Evolutionary conservation across 2,797 vertebrate genomes (phyloP), one percentile per base, ranked within the genome.

Genomic region (Anguilla obscura): DNA sequence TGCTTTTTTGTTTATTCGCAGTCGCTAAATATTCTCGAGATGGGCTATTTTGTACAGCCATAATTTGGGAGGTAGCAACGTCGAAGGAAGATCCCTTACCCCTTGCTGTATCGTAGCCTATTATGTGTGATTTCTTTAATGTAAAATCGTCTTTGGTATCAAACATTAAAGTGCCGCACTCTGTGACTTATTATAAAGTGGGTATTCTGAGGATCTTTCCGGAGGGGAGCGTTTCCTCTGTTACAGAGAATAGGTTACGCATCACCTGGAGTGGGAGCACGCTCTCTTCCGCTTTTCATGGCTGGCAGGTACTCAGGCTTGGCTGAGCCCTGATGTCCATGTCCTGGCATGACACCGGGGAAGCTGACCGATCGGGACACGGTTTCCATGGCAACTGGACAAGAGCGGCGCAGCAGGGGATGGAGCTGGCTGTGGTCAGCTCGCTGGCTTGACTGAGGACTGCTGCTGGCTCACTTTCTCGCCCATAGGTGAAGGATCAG

Each of bases 321-420:
- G 87, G 69, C 74, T 86, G 18, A 54, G 83, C 52, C 60, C 84
- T 60, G 84, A 87, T 85, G 90, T 85, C 86, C 89, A 71, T 87
- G 88, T 91, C 89, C 88, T 85, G 63, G 87, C 52, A 33, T 88
- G 87, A 87, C 91, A 86, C 84, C 54, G 9, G 69, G 69, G 86
- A 87, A 60, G 85, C 89, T 87, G 91, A 89, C 87, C 86, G 85
- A 91, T 88, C 60, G 52, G 71, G 79, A 87, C 71, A 84, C 84
- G 86, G 92, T 92, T 92, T 90, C 92, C 89, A 91, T 91, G 90
- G 92, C 80, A 92, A 92, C 90, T 85, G 85, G 80, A 86, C 85
- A 74, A 86, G 82, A 88, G 56, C 60, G 80, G 66, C 52, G 83
- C 86, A 80, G 86, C 86, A 87, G 88, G 71, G 88, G 89, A 85